Conservation (phyloP, 2,888 invertebrate species). For the Ormyrus nitidulus region DNA sequence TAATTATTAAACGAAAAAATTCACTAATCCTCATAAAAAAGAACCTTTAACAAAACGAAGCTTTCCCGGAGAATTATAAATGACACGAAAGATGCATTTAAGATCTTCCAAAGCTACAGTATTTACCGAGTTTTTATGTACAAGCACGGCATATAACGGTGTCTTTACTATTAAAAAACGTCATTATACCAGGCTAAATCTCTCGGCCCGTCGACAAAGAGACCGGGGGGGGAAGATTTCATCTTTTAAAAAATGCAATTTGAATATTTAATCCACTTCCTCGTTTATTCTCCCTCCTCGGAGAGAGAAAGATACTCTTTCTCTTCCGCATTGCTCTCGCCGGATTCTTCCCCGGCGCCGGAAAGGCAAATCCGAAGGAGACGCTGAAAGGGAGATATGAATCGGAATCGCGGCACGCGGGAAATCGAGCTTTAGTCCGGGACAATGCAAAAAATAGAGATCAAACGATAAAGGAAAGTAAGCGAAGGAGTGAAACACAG, state of each 20-base stretch:
- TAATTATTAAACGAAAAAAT: too few species aligned
- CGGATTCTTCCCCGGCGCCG: too few species aligned
- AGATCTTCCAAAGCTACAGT: too few species aligned
- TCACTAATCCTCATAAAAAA: too few species aligned
- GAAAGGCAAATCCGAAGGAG: too few species aligned
- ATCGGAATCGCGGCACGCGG: conserved; percentile 12
- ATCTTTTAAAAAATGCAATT: conserved; percentile 26
- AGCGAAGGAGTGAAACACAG: background rate
- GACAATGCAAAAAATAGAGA: background rate
- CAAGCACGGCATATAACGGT: too few species aligned
- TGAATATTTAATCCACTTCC: conserved; percentile 35
- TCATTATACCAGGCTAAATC: conserved; percentile 1
- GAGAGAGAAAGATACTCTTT: background rate
- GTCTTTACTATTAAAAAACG: background rate
- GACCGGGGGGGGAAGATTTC: background rate
- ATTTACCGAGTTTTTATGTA: too few species aligned
- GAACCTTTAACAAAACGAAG: too few species aligned
- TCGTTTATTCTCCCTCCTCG: conserved; percentile 3
- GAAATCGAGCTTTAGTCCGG: background rate
- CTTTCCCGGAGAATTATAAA: too few species aligned
- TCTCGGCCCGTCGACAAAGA: background rate
- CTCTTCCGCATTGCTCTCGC: too few species aligned
- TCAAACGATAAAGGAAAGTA: background rate
- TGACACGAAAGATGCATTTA: too few species aligned
- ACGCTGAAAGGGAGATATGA: conserved; percentile 11